These are phyloP conservation scores for Aphelinus atriplicis DNA, from an alignment of 1,140 invertebrate species.

Conservation along the genomic window DNA sequence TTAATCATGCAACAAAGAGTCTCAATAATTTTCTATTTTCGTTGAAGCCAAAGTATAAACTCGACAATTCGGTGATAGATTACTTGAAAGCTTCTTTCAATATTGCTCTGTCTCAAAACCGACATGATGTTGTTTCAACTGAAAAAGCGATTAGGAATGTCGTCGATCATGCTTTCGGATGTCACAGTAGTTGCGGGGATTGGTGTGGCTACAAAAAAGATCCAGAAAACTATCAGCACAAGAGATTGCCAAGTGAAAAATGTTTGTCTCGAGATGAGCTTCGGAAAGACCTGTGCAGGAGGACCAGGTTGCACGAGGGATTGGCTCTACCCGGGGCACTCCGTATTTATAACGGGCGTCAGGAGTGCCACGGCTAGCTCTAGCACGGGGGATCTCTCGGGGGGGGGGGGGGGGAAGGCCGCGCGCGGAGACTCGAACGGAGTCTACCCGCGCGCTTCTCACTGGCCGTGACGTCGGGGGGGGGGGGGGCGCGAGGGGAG, in stretches of 20 bases:
- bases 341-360: too few relatives aligned
- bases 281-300: too few relatives aligned
- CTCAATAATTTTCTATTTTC: constrained; percentile 21
- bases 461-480: too few relatives aligned
- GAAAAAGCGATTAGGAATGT: constrained; percentile 24
- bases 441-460: too few relatives aligned
- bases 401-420: too few relatives aligned
- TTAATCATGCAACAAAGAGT: constrained; percentile 19
- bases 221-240: constrained; percentile 28
- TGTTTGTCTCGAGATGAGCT: not conserved
- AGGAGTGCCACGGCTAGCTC: too few relatives aligned
- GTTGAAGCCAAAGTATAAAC: constrained; percentile 28
- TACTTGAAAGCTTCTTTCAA: constrained; percentile 31
- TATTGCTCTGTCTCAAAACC: constrained; percentile 25
- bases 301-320: too few relatives aligned
- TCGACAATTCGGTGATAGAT: constrained; percentile 16
- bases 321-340: too few relatives aligned
- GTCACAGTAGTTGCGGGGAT: constrained; percentile 17
- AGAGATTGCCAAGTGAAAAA: constrained; percentile 25
- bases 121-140: not conserved
- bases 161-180: constrained; percentile 23
- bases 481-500: too few relatives aligned
- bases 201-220: constrained; percentile 32
- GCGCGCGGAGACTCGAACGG: too few relatives aligned
- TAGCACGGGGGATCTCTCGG: too few relatives aligned